Conservation (phyloP, 2,113 vertebrate species). For the Callaeas wilsoni region DNA sequence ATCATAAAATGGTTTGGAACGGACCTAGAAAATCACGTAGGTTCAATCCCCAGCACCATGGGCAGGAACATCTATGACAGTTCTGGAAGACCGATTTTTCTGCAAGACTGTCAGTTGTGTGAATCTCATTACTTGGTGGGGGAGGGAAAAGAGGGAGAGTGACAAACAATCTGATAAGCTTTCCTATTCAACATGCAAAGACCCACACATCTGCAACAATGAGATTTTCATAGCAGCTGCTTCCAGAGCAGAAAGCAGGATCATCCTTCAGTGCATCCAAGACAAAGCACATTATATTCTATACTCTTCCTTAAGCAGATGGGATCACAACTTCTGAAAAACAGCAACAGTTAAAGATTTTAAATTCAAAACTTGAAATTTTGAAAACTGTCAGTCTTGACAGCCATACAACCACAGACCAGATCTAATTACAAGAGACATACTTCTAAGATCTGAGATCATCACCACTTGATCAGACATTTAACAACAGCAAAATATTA, state of each 20-base stretch:
- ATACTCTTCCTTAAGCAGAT: not conserved
- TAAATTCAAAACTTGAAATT: not conserved
- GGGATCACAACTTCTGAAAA: not conserved
- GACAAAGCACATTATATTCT: not conserved
- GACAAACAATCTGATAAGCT: not conserved
- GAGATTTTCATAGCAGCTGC: constrained; percentile 2
- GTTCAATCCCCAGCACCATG: not conserved
- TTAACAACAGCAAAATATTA: not conserved
- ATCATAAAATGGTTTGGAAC: not conserved
- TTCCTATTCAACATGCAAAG: not conserved
- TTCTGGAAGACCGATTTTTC: not conserved
- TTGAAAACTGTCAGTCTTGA: not conserved
- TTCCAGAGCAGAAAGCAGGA: not conserved
- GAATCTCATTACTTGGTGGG: not conserved
- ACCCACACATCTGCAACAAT: not conserved
- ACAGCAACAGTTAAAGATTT: not conserved
- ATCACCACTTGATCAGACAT: not conserved
- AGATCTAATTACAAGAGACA: not conserved
- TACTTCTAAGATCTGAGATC: not conserved
- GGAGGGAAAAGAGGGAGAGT: not conserved
- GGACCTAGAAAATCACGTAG: not conserved
- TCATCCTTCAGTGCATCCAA: not conserved
- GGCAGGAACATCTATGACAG: not conserved
- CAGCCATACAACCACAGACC: not conserved
- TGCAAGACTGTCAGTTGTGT: not conserved